Conservation (phyloP, 2,888 invertebrate species). For the Drosophila tanythrix region DNA sequence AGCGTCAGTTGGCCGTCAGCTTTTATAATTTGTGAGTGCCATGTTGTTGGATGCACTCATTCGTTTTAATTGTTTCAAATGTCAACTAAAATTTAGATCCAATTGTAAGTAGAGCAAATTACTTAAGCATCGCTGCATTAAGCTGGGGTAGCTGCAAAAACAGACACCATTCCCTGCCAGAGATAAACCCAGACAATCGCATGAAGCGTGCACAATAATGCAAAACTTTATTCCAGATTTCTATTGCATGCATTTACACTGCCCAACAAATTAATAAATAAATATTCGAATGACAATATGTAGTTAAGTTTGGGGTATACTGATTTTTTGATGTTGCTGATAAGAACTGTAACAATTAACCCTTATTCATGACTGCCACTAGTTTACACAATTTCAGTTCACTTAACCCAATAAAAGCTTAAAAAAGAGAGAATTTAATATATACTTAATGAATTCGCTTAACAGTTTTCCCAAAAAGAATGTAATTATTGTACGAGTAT, state of each 20-base stretch:
- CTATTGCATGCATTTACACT: neutral
- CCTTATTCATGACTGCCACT: neutral
- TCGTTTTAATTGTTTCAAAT: constrained; percentile 71
- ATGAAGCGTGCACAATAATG: neutral
- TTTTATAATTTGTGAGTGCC: constrained; percentile 14
- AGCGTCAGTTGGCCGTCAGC: constrained; percentile 37
- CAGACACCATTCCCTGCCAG: neutral
- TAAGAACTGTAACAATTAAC: neutral
- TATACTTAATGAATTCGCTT: neutral
- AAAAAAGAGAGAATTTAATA: neutral
- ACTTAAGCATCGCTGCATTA: constrained; percentile 11
- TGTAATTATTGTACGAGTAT: neutral
- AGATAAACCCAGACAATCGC: constrained; percentile 5
- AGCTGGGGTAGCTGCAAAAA: neutral
- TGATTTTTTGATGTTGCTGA: neutral
- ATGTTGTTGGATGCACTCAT: constrained; percentile 51
- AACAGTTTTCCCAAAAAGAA: neutral
- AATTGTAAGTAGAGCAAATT: constrained; percentile 46
- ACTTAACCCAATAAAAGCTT: neutral
- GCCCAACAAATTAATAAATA: neutral
- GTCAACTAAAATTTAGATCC: constrained; percentile 51
- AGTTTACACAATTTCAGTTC: neutral
- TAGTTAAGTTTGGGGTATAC: neutral
- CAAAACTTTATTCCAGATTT: constrained; percentile 1
- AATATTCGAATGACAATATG: neutral